Base-by-base conservation (phyloP, 1,140 invertebrate genomes). In the Ptiloglossa arizonensis region DNA sequence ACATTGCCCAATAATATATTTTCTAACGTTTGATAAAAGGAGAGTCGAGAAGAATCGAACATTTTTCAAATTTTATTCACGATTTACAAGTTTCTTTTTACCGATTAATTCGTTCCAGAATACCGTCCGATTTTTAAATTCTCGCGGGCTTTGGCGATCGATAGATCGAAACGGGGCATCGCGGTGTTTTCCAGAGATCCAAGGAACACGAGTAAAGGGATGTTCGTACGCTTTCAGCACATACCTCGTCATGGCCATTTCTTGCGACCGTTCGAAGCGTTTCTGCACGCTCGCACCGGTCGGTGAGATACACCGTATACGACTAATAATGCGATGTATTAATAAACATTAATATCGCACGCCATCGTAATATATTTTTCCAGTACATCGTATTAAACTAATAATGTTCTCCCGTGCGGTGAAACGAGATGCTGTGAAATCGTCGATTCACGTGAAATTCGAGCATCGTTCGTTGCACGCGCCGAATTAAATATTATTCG, bases 201-300 rank as follows among this genome's bases (percentile, higher is more conserved):
- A 35, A 78, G 48, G 54, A n/a, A 13, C 41, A n/a, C 67, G 41
- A 48, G 41, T 86, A 83, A 86, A 87, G 80, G 83, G 79, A 87
- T 87, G 80, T 85, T 90, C 86, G 52, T 87, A 90, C 90, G 90
- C 90, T 91, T 91, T 91, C 89, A 89, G 87, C 89, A 89, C 89
- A 90, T 89, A 85, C 83, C 79, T 89, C 86, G 87, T 90, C 87
- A 91, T 89, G 90, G 79, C 87, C 79, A 79, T 86, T 87, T 89
- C 86, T 83, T 85, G 54, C 80, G 79, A 57, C 64, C 73, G 73
- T 44, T 79, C 57, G 63, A 69, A 13, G 24, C 57, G 70, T 22
- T 63, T 63, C 24, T 63, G 22, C 60, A 63, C 60, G 60, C 60
- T 63, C 60, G 38, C n/a, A 46, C 44, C n/a, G n/a, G 27, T n/a